Percentiles rank a stretch among this genome's conserved stretches.
These are phyloP conservation scores for Iguana delicatissima DNA, from an alignment of 2,797 vertebrate genomes.

Conservation along the genomic window DNA sequence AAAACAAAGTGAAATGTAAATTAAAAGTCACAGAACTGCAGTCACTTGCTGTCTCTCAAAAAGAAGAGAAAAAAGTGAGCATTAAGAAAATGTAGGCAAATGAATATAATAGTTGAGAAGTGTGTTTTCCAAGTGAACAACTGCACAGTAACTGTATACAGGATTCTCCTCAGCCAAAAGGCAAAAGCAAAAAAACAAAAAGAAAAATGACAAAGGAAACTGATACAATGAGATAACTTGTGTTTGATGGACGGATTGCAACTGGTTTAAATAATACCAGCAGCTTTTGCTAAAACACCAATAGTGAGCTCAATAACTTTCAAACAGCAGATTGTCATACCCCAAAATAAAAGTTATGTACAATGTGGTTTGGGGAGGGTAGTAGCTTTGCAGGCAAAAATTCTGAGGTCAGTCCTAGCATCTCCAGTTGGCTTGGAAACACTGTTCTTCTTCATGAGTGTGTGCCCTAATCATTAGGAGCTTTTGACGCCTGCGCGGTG, in stretches of 20 bases:
- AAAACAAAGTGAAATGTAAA: slow-evolving; percentile 80
- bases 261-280: neutral
- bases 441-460: no score
- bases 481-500: no score
- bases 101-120: slow-evolving; percentile 83
- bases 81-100: slow-evolving; percentile 86
- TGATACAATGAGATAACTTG: slow-evolving; percentile 90
- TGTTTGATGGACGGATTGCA: neutral
- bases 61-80: slow-evolving; percentile 85
- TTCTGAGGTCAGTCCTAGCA: neutral
- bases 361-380: neutral
- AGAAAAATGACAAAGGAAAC: slow-evolving; percentile 92
- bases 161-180: slow-evolving; percentile 92
- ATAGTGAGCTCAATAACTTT: neutral
- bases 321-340: neutral
- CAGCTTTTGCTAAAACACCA: neutral
- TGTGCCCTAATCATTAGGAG: no score
- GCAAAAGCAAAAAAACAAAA: slow-evolving; percentile 95
- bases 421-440: neutral
- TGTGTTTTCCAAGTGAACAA: slow-evolving; percentile 77
- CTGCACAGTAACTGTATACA: slow-evolving; percentile 86
- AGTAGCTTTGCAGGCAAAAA: neutral
- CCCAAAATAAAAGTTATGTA: neutral
- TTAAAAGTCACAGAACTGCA: slow-evolving; percentile 74
- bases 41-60: slow-evolving; percentile 76